phyloP scores from a whole-genome alignment of 2,113 vertebrate genomes.

The Mobula hypostoma region DNA sequence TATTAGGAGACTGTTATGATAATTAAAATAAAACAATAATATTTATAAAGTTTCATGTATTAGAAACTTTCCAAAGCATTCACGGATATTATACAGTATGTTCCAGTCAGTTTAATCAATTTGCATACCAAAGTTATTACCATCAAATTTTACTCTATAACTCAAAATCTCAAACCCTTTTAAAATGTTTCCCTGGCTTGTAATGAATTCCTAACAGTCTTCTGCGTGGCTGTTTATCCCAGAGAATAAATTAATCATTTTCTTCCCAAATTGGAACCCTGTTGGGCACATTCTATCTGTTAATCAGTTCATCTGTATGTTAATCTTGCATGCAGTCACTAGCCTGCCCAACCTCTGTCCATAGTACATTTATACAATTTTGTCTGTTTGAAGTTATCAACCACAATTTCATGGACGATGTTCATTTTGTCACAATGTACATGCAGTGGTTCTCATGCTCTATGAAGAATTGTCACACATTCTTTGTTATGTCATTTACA shows the following conservation, averaged over 20 bases:
- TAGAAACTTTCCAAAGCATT: not conserved
- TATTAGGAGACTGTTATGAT: constrained; percentile 12
- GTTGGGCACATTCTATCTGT: not conserved
- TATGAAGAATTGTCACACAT: too few species aligned
- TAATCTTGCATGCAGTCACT: not conserved
- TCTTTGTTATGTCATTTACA: too few species aligned
- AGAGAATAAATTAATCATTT: not conserved
- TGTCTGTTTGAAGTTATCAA: not conserved
- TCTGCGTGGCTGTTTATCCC: not conserved
- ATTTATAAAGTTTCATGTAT: constrained; percentile 1
- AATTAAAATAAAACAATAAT: constrained; percentile 4
- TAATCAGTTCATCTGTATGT: not conserved
- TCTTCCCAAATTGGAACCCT: not conserved
- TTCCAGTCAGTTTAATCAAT: not conserved
- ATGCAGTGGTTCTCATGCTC: too few species aligned
- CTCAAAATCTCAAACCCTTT: not conserved
- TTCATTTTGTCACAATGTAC: not conserved
- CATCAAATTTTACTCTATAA: not conserved
- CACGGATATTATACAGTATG: not conserved
- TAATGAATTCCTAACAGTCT: not conserved
- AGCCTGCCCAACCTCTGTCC: not conserved
- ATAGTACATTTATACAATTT: not conserved
- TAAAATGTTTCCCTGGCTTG: not conserved
- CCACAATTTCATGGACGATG: not conserved
- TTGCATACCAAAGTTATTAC: not conserved